Evolutionary conservation across 2,797 vertebrate species (phyloP), one percentile per base, ranked within the genome.

Genomic region (Oreochromis grahami): DNA sequence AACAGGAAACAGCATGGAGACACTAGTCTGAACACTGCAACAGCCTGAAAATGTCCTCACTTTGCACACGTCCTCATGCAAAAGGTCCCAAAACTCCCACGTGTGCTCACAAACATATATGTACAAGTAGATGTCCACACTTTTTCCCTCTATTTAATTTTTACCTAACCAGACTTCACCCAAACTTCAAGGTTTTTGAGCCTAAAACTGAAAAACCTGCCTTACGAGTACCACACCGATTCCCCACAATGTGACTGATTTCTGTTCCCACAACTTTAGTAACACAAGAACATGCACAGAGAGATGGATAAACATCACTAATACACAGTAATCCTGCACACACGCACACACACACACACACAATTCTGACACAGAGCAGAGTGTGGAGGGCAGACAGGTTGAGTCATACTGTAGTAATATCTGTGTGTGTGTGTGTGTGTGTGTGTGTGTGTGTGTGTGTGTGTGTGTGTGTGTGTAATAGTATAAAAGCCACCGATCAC

Each of bases 311-410:
- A 79, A 79, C 76, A 80, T 24, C 77, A 83, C 12, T 55, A 76
- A 83, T 55, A 78, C 88, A 70, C 72, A 51, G 82, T 86, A 88
- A 88, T 84, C 76, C 81, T 79, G 43, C 32, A 1, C 24, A 26
- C 24, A 26, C 26, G 4, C 26, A 26, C 26, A 26, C 80, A 65
- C 34, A 60, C 34, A 36, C 34, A 60, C 34, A 36, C 56, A 70
- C 60, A 56, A 72, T 84, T 70, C 65, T 70, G 14, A 55, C 58
- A 70, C 13, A 56, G 4, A 11, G 77, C 36, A 41, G 79, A 74
- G 38, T 11, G 24, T 10, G 65, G 41, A 79, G 70, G 50, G 50
- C 19, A 12, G 72, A 68, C 79, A 74, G 56, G 21, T 24, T 85
- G 84, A 85, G 51, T 88, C 81, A 91, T 82, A 51, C 24, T 79